A percentile compares a stretch with the other conserved stretches of the same genome.
Conservation (phyloP, 2,113 vertebrate genomes). For the Elachura formosa region DNA sequence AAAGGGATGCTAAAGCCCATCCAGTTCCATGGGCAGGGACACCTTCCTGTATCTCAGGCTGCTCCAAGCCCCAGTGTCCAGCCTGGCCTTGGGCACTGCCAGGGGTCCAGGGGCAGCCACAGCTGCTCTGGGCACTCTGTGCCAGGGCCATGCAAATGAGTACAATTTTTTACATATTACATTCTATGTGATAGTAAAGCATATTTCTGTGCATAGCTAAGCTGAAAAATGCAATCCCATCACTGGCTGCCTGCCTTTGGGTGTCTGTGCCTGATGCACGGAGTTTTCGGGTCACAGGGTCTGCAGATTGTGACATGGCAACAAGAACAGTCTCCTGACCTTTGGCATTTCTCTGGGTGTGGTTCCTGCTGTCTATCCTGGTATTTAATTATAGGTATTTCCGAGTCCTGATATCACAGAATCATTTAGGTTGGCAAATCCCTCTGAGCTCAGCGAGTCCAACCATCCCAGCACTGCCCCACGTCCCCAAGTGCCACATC, state of each 20-base stretch:
- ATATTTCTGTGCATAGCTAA: background rate
- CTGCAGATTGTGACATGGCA: background rate
- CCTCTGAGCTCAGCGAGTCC: background rate
- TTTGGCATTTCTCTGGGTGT: background rate
- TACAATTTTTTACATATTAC: background rate
- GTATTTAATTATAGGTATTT: background rate
- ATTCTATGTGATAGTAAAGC: accelerated
- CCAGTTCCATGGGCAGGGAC: background rate
- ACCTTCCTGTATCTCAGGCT: background rate
- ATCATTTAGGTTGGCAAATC: background rate
- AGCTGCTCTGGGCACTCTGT: background rate
- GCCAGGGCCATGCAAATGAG: background rate
- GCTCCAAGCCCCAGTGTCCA: background rate
- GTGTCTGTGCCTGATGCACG: accelerated
- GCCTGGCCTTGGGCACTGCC: background rate
- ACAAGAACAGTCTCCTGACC: background rate
- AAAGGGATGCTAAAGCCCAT: background rate
- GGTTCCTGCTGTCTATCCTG: background rate
- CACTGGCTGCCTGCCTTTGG: background rate
- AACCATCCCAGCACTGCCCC: background rate
- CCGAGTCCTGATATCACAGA: background rate
- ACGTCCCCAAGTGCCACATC: background rate
- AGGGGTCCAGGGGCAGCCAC: background rate
- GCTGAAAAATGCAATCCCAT: background rate
- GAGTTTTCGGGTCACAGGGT: background rate